Conservation (phyloP, 1,140 invertebrate genomes). For the Panonychus citri region DNA sequence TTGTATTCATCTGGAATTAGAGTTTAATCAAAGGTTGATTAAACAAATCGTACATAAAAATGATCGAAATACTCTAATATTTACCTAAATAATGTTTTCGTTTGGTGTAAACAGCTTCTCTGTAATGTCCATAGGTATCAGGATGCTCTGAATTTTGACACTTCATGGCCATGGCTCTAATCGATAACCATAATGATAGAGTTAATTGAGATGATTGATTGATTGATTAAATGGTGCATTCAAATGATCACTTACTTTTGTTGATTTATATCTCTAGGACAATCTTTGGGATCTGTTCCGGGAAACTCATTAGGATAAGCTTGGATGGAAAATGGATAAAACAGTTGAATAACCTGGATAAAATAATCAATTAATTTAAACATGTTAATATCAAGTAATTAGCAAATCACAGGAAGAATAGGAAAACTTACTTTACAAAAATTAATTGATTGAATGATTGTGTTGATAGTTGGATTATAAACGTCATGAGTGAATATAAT, state of each 20-base stretch:
- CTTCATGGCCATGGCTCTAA: slow-evolving; percentile 53
- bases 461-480: slow-evolving; percentile 74
- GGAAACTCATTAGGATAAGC: slow-evolving; percentile 74
- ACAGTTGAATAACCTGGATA: slow-evolving; percentile 77
- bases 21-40: no score
- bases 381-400: background rate
- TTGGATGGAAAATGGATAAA: slow-evolving; percentile 88
- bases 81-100: slow-evolving; percentile 94
- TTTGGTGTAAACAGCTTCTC: slow-evolving; percentile 88
- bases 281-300: slow-evolving; percentile 75
- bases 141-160: slow-evolving; percentile 78
- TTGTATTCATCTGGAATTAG: slow-evolving; percentile 25
- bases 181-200: no score
- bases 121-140: slow-evolving; percentile 86
- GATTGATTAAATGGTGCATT: slow-evolving; percentile 1
- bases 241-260: slow-evolving; percentile 44
- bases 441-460: slow-evolving; percentile 59
- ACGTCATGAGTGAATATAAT: slow-evolving; percentile 88
- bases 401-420: no score
- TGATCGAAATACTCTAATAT: no score
- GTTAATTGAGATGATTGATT: background rate
- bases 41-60: no score
- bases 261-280: slow-evolving; percentile 65
- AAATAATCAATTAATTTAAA: no score
- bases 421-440: slow-evolving; percentile 23